Conservation (phyloP, 2,888 invertebrate genomes). For the Rhamphomyia laevipes region DNA sequence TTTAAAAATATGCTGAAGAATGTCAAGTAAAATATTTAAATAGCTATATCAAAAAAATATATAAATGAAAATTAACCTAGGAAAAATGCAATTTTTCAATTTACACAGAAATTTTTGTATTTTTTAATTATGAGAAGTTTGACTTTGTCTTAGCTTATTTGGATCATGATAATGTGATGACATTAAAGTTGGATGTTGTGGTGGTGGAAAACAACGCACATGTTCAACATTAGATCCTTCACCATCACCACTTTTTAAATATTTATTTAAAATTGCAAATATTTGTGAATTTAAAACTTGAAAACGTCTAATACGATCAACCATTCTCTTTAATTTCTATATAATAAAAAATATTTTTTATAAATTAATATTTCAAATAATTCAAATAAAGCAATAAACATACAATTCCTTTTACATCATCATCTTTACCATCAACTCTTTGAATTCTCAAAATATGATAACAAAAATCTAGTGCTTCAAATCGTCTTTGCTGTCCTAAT, state of each 20-base stretch:
- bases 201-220: conserved; percentile 93
- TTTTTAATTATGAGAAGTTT: conserved; percentile 9
- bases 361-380: neutral
- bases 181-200: conserved; percentile 59
- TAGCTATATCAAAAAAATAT: no score
- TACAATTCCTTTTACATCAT: conserved; percentile 88
- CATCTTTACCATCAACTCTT: conserved; percentile 91
- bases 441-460: conserved; percentile 95
- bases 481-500: conserved; percentile 87
- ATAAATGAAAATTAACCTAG: no score
- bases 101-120: no score
- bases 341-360: conserved; percentile 15
- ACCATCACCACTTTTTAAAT: conserved; percentile 73
- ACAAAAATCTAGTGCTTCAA: conserved; percentile 96
- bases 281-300: conserved; percentile 98
- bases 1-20: no score
- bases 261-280: conserved; percentile 89
- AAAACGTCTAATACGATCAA: conserved; percentile 92
- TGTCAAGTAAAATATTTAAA: no score
- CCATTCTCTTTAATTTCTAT: conserved; percentile 90
- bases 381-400: conserved; percentile 32
- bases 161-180: conserved; percentile 48
- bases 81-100: no score
- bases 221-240: conserved; percentile 86
- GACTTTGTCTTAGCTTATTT: conserved; percentile 42